These are phyloP conservation scores for Ectemnius cavifrons DNA, from an alignment of 2,888 invertebrate species.

Conservation along the genomic window DNA sequence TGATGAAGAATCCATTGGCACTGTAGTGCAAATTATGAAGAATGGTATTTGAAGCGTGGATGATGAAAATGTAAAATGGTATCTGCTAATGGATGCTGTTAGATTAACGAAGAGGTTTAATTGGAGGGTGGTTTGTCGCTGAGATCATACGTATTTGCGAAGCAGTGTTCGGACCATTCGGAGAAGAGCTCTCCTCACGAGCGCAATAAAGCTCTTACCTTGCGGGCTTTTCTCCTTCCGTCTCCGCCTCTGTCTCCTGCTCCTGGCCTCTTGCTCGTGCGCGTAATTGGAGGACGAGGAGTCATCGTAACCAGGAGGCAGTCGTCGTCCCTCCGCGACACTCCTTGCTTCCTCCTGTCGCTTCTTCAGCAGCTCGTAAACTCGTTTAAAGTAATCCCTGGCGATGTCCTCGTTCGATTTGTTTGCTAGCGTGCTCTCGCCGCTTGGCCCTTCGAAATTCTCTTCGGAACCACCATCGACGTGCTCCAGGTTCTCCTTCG, in stretches of 20 bases:
- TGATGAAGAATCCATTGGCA: too few relatives aligned
- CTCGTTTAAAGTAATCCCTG: slow-evolving; percentile 72
- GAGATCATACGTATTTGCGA: too few relatives aligned
- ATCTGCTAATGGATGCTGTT: too few relatives aligned
- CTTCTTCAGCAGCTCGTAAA: slow-evolving; percentile 72
- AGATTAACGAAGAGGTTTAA: too few relatives aligned
- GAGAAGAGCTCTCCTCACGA: too few relatives aligned
- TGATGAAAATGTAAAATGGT: too few relatives aligned
- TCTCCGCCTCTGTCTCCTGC: slow-evolving; percentile 60
- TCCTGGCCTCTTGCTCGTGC: slow-evolving; percentile 62
- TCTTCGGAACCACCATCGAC: slow-evolving; percentile 15
- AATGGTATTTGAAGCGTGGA: too few relatives aligned
- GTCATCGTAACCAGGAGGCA: slow-evolving; percentile 58
- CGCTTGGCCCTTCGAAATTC: slow-evolving; percentile 29
- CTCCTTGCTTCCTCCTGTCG: slow-evolving; percentile 58
- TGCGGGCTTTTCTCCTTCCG: slow-evolving; percentile 50
- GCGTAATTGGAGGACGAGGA: slow-evolving; percentile 66
- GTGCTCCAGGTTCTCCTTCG: slow-evolving; percentile 32
- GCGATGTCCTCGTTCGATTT: slow-evolving; percentile 69
- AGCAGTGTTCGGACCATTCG: too few relatives aligned
- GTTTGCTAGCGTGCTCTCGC: slow-evolving; percentile 43
- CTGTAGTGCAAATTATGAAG: too few relatives aligned
- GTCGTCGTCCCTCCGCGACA: slow-evolving; percentile 41
- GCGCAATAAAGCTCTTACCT: slow-evolving; percentile 44
- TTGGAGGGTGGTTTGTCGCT: too few relatives aligned